These are phyloP conservation scores for Raja brachyura DNA, from an alignment of 2,113 vertebrate species.

Conservation along the genomic window DNA sequence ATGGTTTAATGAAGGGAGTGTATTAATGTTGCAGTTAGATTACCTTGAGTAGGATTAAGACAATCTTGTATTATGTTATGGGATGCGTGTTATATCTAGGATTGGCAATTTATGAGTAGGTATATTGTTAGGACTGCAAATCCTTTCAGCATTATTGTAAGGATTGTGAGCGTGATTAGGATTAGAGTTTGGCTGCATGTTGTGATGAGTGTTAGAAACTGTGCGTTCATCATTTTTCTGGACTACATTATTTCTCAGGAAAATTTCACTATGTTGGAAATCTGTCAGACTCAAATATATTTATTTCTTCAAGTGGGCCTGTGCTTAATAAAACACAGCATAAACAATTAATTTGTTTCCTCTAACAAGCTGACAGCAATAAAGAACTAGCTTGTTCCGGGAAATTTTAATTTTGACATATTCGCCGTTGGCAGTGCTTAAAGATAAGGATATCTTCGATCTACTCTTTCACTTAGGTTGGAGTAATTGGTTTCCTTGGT, in stretches of 20 bases:
- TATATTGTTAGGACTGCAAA: background rate
- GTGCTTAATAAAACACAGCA: background rate
- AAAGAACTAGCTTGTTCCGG: background rate
- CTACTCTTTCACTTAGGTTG: background rate
- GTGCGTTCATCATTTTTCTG: background rate
- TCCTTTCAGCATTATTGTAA: background rate
- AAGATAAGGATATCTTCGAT: background rate
- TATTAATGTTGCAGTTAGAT: background rate
- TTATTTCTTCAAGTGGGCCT: background rate
- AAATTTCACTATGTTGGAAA: background rate
- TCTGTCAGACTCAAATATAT: background rate
- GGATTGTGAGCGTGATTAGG: background rate
- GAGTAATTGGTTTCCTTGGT: background rate
- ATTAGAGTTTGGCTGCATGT: background rate
- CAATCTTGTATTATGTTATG: background rate
- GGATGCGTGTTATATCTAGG: background rate
- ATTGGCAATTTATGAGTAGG: background rate
- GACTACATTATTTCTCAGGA: background rate
- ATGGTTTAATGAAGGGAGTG: background rate
- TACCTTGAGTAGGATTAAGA: background rate
- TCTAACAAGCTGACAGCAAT: background rate
- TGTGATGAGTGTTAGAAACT: background rate
- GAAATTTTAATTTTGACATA: constrained; percentile 12
- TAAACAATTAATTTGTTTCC: background rate
- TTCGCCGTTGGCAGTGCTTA: background rate